Conservation (phyloP, 2,113 vertebrate genomes). For the Rhinolophus ferrumequinum region DNA sequence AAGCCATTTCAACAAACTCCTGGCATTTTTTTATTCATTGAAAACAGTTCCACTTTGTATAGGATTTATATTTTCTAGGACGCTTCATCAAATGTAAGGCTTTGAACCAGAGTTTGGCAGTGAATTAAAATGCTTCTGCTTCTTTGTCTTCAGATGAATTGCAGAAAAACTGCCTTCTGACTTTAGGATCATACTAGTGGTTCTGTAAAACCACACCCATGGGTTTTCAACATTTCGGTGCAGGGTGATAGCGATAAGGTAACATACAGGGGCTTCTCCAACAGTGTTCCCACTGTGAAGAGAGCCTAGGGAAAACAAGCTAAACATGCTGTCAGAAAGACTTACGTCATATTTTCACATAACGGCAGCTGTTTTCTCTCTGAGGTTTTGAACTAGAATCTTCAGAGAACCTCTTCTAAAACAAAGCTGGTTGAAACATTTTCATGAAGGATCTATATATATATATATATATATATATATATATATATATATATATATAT, state of each 20-base stretch:
- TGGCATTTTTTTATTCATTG: not conserved
- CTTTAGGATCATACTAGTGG: not conserved
- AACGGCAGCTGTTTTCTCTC: slow-evolving; percentile 33
- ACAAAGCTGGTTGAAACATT: not conserved
- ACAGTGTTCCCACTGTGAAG: not conserved
- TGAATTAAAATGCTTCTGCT: not conserved
- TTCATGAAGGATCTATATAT: not conserved
- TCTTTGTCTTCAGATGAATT: not conserved
- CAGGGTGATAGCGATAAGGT: not conserved
- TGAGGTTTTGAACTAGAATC: not conserved
- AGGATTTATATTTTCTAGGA: not conserved
- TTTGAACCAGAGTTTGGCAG: not conserved
- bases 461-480: no score
- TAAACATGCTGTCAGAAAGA: not conserved
- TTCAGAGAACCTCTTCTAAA: not conserved
- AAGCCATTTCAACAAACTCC: not conserved
- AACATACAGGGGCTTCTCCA: not conserved
- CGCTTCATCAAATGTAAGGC: not conserved
- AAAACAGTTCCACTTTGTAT: not conserved
- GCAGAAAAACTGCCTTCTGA: slow-evolving; percentile 5
- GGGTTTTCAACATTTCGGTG: not conserved
- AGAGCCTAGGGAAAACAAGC: not conserved
- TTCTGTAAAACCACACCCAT: not conserved
- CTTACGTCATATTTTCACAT: not conserved
- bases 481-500: no score